Base-by-base conservation (phyloP, 2,113 vertebrate species). In the Tachysurus fulvidraco region DNA sequence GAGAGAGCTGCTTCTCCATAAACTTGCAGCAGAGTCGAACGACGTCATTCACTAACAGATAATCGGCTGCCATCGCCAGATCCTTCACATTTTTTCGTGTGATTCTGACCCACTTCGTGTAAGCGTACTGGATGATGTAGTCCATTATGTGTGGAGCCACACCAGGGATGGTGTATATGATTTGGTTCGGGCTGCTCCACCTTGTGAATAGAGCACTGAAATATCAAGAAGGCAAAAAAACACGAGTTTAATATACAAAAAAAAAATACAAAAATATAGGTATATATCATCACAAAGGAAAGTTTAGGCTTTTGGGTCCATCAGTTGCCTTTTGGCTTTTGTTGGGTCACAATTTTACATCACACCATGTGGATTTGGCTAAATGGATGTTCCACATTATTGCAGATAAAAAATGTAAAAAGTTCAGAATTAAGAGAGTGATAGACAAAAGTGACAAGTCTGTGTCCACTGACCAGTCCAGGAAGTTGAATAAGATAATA, bases 111-210 rank as follows among this genome's bases (percentile, higher is more conserved):
- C 93, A 92, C 71, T 92, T 86, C 0, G 93, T 96, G 88, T 96
- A 96, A 4, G 95, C 94, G 0, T 95, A 96, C 64, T 96, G 93
- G 0, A 96, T 93, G 36, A 96, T 93, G 3, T 95, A 91, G 76
- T 90, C 92, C 95, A 96, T 96, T 92, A 94, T 95, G 85, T 95
- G 94, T 0, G 95, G 91, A 52, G 93, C 92, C 76, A 93, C 90
- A 73, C 95, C 95, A 0, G 95, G 93, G 50, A 96, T 95, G 83
- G 92, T 92, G 89, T 94, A 96, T 7, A 94, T 16, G 50, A 64
- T 3, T 9, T n/a, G 60, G 23, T 11, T 0, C n/a, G 44, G 23
- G 1, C 23, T 77, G 74, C 44, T 50, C 46, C 46, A 77, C 23
- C 74, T 77, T n/a, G 23, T 7, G 23, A 52, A 52, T 10, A 77